These are phyloP conservation scores for Cryptoleucopteryx plumbea DNA, from an alignment of 2,113 vertebrate species.

Conservation along the genomic window DNA sequence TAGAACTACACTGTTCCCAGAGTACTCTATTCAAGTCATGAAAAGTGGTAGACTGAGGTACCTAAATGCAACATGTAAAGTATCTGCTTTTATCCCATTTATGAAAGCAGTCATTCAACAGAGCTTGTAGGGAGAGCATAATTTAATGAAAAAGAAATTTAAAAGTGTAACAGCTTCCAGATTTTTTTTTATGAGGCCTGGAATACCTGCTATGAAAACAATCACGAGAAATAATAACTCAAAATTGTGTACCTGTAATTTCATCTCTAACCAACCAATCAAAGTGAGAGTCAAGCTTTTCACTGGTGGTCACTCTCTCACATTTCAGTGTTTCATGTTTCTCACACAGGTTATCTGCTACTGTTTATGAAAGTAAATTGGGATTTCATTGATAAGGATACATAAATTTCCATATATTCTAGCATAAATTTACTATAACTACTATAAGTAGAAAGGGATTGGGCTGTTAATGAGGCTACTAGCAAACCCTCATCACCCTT, in stretches of 20 bases:
- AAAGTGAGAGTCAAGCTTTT: neutral
- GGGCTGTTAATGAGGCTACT: neutral
- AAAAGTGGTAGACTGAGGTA: neutral
- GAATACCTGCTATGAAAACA: neutral
- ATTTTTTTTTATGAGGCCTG: neutral
- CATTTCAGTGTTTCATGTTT: neutral
- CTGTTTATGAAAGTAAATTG: neutral
- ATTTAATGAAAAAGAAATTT: neutral
- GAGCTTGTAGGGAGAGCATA: neutral
- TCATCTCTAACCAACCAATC: neutral
- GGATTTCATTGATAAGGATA: neutral
- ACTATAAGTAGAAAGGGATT: neutral
- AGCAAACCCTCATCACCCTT: neutral
- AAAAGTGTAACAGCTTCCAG: neutral
- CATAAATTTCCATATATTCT: neutral
- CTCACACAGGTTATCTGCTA: neutral
- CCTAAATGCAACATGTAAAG: neutral
- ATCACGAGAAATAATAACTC: neutral
- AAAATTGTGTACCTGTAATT: neutral
- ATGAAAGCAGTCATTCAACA: neutral
- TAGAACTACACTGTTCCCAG: neutral
- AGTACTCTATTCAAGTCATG: neutral
- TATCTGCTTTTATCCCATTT: neutral
- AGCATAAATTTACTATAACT: neutral
- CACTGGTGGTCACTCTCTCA: neutral